A percentile compares a stretch with the other conserved stretches of the same genome.
These are phyloP conservation scores for Sarotherodon lohbergeri DNA, from an alignment of 2,113 vertebrate species.

Conservation along the genomic window DNA sequence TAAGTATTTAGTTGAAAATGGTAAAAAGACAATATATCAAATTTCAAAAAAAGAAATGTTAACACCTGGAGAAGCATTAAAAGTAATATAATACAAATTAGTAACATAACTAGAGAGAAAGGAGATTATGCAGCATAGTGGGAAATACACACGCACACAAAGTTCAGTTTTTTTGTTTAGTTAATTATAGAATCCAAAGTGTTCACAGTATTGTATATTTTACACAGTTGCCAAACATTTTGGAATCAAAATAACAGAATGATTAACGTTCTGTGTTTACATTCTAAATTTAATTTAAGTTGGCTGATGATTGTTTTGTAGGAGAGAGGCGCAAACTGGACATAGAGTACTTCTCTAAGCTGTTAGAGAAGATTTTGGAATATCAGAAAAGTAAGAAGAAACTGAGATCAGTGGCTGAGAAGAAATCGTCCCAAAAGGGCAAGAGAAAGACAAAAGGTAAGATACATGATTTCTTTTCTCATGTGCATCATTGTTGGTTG, in stretches of 20 bases:
- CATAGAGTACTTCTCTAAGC: slow-evolving; percentile 86
- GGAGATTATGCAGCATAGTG: neutral
- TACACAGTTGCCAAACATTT: neutral
- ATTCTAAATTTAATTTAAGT: neutral
- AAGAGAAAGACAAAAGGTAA: slow-evolving; percentile 42
- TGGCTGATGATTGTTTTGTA: slow-evolving; percentile 26
- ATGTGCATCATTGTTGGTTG: neutral
- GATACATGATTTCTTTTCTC: neutral
- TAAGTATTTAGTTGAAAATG: slow-evolving; percentile 63
- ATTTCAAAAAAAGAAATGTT: neutral
- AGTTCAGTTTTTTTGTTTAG: neutral
- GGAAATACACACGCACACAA: neutral
- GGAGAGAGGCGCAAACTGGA: slow-evolving; percentile 89
- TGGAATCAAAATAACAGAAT: neutral
- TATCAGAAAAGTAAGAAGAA: slow-evolving; percentile 82
- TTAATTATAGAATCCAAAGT: neutral
- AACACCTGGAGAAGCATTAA: neutral
- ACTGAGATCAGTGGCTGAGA: slow-evolving; percentile 29
- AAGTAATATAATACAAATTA: neutral
- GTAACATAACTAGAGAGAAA: neutral
- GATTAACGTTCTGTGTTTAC: neutral
- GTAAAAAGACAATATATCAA: neutral
- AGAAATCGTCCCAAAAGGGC: slow-evolving; percentile 6
- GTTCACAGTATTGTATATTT: neutral
- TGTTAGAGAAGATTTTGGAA: slow-evolving; percentile 85